phyloP scores from a whole-genome alignment of 2,113 vertebrate genomes.

The Oncorhynchus tshawytscha region DNA sequence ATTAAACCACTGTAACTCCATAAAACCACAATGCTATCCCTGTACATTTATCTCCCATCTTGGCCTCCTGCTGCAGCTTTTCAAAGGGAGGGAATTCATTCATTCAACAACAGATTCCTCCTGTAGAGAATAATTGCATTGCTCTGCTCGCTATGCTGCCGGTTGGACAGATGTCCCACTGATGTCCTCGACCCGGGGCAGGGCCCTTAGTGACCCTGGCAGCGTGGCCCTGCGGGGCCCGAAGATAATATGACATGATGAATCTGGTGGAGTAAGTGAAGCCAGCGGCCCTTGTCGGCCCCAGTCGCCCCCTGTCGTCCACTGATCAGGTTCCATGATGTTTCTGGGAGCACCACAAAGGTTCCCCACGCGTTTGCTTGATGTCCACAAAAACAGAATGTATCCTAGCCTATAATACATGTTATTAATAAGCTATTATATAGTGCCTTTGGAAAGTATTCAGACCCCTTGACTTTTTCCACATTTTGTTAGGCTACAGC shows the following conservation, averaged over 20 bases:
- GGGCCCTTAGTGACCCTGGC: not conserved
- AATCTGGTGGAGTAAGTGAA: not conserved
- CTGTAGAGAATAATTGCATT: conserved; percentile 48
- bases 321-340: not conserved
- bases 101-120: too few relatives aligned
- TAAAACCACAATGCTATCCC: too few relatives aligned
- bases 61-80: too few relatives aligned
- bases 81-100: too few relatives aligned
- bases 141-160: conserved; percentile 31
- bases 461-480: too few relatives aligned
- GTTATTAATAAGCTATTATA: too few relatives aligned
- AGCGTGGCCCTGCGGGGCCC: not conserved
- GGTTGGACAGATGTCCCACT: conserved; percentile 17
- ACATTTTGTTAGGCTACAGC: too few relatives aligned
- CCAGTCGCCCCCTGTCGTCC: not conserved
- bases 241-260: not conserved
- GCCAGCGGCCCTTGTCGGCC: not conserved
- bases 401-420: too few relatives aligned
- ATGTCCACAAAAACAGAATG: too few relatives aligned
- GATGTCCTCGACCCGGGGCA: conserved; percentile 10
- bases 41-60: too few relatives aligned
- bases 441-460: too few relatives aligned
- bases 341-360: not conserved
- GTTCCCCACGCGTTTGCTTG: conserved; percentile 13
- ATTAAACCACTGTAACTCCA: too few relatives aligned